Evolutionary conservation across 2,113 vertebrate species (phyloP), one percentile per base, ranked within the genome.

Genomic region (Nothocercus nigrocapillus): DNA sequence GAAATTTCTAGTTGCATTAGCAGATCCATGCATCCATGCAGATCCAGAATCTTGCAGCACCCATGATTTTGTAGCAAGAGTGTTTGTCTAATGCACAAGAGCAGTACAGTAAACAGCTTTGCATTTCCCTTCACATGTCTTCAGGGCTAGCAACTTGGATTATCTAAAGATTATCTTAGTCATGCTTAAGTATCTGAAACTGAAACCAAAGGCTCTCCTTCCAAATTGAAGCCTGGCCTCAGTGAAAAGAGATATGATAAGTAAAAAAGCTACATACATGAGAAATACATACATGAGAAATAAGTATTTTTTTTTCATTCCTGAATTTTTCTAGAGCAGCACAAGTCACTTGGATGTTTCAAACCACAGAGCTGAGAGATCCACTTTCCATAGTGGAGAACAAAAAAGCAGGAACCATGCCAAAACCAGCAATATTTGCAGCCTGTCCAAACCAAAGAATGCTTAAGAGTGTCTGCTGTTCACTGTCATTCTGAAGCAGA

Each of bases 351-450:
- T 36, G 14, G 10, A 77, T 36, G 7, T 49, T 80, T 49, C 89
- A 4, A 62, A 8, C 12, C 25, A 74, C 19, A 24, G 5, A 14
- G 5, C 22, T 62, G 4, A 0, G 2, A 69, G 34, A n/a, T 2
- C 12, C 34, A 32, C 28, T 53, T 86, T 47, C 28, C 51, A 38
- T 63, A 69, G 6, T 27, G 59, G 66, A 87, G 25, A 11, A 3
- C n/a, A 94, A 87, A 79, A 21, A 93, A 82, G 45, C 4, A 70
- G 11, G 2, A 74, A 53, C 47, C 21, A 18, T 5, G 3, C 38
- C 56, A 79, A 59, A 82, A 59, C 82, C 34, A 3, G 11, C 13
- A 44, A 82, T 2, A 49, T 40, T 69, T 76, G 5, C 20, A 69
- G 32, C 10, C 19, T 76, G n/a, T 44, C 66, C 18, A 24, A 22